A percentile compares a stretch with the other conserved stretches of the same genome.
Conservation (phyloP, 2,888 invertebrate genomes). For the Eledone cirrhosa region DNA sequence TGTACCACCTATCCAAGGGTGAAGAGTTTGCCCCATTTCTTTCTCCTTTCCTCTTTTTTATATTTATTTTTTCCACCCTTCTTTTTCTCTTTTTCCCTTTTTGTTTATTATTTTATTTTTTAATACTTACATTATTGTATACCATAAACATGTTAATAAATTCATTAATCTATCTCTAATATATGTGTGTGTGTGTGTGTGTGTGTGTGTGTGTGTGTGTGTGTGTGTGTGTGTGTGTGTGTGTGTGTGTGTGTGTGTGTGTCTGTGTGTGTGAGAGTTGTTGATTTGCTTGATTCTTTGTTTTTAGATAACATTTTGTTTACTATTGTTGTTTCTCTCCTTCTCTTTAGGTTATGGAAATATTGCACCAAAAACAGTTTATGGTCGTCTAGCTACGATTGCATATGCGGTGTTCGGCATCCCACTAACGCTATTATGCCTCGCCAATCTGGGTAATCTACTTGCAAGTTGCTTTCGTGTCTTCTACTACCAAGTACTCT, state of each 20-base stretch:
- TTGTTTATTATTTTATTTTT: no score
- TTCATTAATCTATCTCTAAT: not conserved
- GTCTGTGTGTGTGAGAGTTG: no score
- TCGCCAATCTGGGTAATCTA: slow-evolving; percentile 56
- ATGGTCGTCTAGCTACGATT: slow-evolving; percentile 53
- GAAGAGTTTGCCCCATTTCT: no score
- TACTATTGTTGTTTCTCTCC: not conserved
- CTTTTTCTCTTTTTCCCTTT: no score
- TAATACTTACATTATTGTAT: no score
- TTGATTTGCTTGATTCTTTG: no score
- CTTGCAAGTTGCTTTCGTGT: slow-evolving; percentile 55
- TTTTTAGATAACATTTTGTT: not conserved
- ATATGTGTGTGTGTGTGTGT: not conserved
- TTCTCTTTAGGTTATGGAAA: slow-evolving; percentile 54
- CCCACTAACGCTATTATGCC: slow-evolving; percentile 55
- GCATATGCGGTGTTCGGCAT: slow-evolving; percentile 59
- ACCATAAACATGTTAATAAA: no score
- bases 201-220: not conserved
- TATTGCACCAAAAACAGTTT: slow-evolving; percentile 54
- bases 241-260: not conserved
- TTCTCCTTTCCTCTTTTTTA: not conserved
- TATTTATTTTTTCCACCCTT: not conserved
- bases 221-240: not conserved
- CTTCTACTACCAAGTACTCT: slow-evolving; percentile 4
- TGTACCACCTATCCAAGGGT: no score